Evolutionary conservation across 2,797 vertebrate species (phyloP).

Genomic region (Micropoecilia bifurca): DNA sequence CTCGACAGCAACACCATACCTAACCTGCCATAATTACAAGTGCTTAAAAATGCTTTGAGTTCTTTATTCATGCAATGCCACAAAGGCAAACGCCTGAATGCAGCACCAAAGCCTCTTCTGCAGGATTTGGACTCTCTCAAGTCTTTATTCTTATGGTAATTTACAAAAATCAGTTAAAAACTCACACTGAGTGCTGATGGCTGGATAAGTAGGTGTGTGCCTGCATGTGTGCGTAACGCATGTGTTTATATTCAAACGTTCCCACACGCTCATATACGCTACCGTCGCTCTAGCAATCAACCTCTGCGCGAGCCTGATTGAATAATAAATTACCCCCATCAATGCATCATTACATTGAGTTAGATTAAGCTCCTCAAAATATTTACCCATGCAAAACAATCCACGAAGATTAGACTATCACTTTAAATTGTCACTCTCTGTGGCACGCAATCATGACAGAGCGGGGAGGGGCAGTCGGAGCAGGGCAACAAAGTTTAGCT

Average conservation of each 20-base stretch:
- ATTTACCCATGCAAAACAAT: slow-evolving; percentile 87
- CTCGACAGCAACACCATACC: slow-evolving; percentile 34
- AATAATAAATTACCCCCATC: slow-evolving; percentile 86
- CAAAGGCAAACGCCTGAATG: slow-evolving; percentile 10
- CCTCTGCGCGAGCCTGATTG: slow-evolving; percentile 76
- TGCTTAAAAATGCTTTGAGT: slow-evolving; percentile 50
- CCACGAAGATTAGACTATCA: slow-evolving; percentile 79
- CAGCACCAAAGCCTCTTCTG: slow-evolving; percentile 34
- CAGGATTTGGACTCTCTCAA: slow-evolving; percentile 55
- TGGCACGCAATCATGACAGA: slow-evolving; percentile 65
- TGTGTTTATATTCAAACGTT: slow-evolving; percentile 14
- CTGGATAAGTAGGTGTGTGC: slow-evolving; percentile 19
- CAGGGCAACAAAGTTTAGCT: slow-evolving; percentile 43
- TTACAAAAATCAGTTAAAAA: slow-evolving; percentile 49
- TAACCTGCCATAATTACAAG: slow-evolving; percentile 46
- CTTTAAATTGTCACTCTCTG: slow-evolving; percentile 76
- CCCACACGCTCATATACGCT: slow-evolving; percentile 52
- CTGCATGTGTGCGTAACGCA: slow-evolving; percentile 4
- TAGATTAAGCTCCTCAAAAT: slow-evolving; percentile 84
- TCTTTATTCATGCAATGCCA: slow-evolving; percentile 36
- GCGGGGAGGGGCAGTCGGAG: neutral
- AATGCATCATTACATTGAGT: slow-evolving; percentile 82
- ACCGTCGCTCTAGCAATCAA: slow-evolving; percentile 80
- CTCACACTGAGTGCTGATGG: slow-evolving; percentile 36
- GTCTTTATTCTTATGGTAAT: slow-evolving; percentile 80